Conservation (phyloP, 2,888 invertebrate genomes). For the Apodemia duryi region DNA sequence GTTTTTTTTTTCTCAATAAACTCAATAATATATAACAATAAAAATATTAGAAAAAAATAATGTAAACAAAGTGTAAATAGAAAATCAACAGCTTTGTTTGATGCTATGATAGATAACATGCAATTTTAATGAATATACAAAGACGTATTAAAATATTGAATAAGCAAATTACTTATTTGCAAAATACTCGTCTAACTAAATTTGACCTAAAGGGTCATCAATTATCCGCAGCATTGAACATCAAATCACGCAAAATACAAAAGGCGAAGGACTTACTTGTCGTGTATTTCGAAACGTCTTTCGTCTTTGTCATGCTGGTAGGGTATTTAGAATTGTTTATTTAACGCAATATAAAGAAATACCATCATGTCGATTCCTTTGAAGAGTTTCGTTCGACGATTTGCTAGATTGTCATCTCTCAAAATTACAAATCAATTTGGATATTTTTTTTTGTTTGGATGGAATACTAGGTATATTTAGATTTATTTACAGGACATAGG, state of each 20-base stretch:
- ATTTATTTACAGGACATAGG: no score
- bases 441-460: no score
- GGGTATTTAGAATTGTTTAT: background rate
- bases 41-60: no score
- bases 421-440: no score
- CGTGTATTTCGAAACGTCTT: background rate
- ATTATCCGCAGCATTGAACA: background rate
- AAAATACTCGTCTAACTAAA: slow-evolving; percentile 3
- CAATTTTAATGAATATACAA: background rate
- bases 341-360: background rate
- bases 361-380: background rate
- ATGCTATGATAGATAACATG: no score
- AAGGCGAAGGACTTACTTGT: slow-evolving; percentile 8
- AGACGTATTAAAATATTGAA: background rate
- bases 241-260: slow-evolving; percentile 2
- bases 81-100: no score
- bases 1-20: no score
- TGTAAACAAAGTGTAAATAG: no score
- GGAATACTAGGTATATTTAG: no score
- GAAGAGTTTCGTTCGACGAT: background rate
- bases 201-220: slow-evolving; percentile 10
- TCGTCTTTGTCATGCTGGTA: background rate
- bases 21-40: no score
- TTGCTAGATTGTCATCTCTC: background rate
- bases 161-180: slow-evolving; percentile 2